These are phyloP conservation scores for Strigamia maritima DNA, from an alignment of 2,888 invertebrate genomes.

Conservation along the genomic window DNA sequence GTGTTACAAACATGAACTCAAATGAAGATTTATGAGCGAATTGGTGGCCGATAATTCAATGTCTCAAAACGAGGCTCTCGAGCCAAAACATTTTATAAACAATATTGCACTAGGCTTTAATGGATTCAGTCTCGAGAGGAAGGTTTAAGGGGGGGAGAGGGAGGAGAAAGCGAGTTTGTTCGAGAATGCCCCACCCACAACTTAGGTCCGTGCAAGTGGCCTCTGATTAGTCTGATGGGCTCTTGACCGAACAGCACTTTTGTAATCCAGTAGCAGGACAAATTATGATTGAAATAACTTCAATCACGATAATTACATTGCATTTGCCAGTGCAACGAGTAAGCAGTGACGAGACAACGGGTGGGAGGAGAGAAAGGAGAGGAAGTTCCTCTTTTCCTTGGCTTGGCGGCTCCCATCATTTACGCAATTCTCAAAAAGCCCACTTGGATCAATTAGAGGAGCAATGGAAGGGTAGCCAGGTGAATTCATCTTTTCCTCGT, in stretches of 20 bases:
- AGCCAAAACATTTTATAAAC: constrained; percentile 29
- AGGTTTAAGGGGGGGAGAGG: not conserved
- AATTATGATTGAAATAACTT: constrained; percentile 27
- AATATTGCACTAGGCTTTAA: constrained; percentile 14
- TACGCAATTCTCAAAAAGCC: constrained; percentile 24
- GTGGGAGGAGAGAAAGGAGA: not conserved
- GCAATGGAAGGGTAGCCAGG: constrained; percentile 21
- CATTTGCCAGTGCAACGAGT: constrained; percentile 8
- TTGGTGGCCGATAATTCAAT: constrained; percentile 25
- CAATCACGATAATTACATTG: constrained; percentile 24
- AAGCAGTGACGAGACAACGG: not conserved
- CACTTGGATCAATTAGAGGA: constrained; percentile 16
- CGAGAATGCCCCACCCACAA: constrained; percentile 1
- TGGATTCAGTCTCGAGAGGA: constrained; percentile 7
- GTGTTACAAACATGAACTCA: constrained; percentile 22
- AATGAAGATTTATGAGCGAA: constrained; percentile 27
- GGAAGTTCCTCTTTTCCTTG: constrained; percentile 18
- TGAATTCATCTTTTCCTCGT: constrained; percentile 26
- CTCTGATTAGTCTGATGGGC: constrained; percentile 21
- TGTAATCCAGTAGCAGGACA: constrained; percentile 23
- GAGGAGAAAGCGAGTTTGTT: not conserved
- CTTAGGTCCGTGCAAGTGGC: not conserved
- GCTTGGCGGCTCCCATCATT: constrained; percentile 27
- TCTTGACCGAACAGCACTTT: constrained; percentile 17
- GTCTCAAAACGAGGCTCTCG: constrained; percentile 7